Evolutionary conservation across 92 coral and sea anemone species (phyloP), one percentile per base, ranked within the genome.

Genomic region (Siderastrea radians): DNA sequence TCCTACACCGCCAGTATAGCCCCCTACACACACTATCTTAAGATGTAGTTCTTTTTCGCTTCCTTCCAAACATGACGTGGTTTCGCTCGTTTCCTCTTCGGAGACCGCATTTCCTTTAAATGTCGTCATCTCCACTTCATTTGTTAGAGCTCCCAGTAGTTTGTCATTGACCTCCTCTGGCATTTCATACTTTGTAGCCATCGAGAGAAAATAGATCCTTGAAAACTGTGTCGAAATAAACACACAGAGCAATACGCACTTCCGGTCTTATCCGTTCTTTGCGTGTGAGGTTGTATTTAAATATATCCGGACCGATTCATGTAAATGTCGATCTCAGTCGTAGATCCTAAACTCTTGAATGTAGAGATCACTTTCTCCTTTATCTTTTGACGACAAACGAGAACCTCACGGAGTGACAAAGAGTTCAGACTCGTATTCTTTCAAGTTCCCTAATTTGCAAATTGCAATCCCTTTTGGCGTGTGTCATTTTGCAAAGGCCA

Each of bases 11-110:
- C 90, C 85, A 14, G 93, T 91, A 68, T 67, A 94, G 26, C 92
- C 97, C 1, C 97, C 97, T 4, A 88, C 93, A 63, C 97, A 94
- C 44, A 92, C 68, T 43, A 94, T 78, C 81, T 94, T 94, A 6
- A 94, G 19, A 11, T 53, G 75, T 12, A 79, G 53, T 49, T 87
- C 87, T 63, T 80, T 53, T 6, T 3, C 47, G 17, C 17, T 53
- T 19, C 48, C 49, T 48, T 77, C 64, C 49, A 44, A 59, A 15
- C 45, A 1, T 71, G 26, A 49, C 46, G 53, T 67, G 69, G 49
- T 73, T 68, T 67, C 80, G 63, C 59, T 54, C 71, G 82, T 45
- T 70, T 50, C 62, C 76, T 17, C 83, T 52, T 80, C 85, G 9
- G 72, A 59, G 7, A 59, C 70, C 50, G 80, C 82, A 58, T 75